Percentiles rank a stretch among this genome's conserved stretches.
These are phyloP conservation scores for Molossus molossus DNA, from an alignment of 2,797 vertebrate genomes.

Conservation along the genomic window DNA sequence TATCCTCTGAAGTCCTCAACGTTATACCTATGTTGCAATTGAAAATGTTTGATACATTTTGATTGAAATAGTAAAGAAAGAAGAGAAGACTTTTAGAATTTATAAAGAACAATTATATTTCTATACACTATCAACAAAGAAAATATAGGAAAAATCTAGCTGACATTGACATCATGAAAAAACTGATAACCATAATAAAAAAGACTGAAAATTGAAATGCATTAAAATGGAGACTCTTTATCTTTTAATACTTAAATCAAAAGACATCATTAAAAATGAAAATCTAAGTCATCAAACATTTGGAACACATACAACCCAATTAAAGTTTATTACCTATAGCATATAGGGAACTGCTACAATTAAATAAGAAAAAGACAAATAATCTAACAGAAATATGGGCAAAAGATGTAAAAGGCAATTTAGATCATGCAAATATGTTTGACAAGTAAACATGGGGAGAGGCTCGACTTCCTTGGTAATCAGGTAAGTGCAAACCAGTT, in stretches of 20 bases:
- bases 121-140: not conserved
- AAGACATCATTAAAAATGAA: not conserved
- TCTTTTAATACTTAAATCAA: not conserved
- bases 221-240: not conserved
- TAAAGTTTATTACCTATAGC: not conserved
- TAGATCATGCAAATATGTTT: not conserved
- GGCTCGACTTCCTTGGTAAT: too few relatives aligned
- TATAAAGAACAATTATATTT: not conserved
- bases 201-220: not conserved
- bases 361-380: not conserved
- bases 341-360: not conserved
- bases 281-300: not conserved
- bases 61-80: not conserved
- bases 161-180: not conserved
- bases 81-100: not conserved
- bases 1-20: not conserved
- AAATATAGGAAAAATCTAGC: not conserved
- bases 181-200: not conserved
- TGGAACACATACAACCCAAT: not conserved
- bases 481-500: not conserved
- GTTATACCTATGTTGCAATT: not conserved
- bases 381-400: not conserved
- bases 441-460: not conserved
- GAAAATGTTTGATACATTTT: not conserved
- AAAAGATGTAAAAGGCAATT: not conserved